These are phyloP conservation scores for Lycia hirtaria DNA, from an alignment of 2,888 invertebrate species.

Conservation along the genomic window DNA sequence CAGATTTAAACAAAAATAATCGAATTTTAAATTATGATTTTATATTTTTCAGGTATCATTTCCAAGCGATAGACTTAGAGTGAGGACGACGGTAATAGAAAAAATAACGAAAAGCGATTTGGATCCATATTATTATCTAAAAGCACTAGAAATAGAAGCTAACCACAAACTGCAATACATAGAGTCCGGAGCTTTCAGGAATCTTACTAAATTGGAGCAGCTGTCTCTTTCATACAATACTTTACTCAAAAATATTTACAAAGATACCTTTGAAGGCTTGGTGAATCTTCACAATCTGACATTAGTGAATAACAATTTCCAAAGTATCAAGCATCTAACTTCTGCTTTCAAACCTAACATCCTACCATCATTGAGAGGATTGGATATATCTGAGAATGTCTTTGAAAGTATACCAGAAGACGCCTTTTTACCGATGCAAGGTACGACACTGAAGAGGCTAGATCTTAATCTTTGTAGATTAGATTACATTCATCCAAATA, in stretches of 20 bases:
- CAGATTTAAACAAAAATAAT: background rate
- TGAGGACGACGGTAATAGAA: constrained; percentile 80
- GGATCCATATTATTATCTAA: constrained; percentile 63
- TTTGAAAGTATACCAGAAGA: constrained; percentile 71
- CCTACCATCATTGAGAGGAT: constrained; percentile 73
- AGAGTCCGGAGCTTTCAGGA: constrained; percentile 77
- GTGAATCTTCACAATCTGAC: constrained; percentile 76
- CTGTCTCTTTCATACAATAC: constrained; percentile 85
- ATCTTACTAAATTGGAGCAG: constrained; percentile 75
- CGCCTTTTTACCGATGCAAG: constrained; percentile 77
- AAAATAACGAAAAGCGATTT: constrained; percentile 74
- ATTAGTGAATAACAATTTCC: constrained; percentile 84
- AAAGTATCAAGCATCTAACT: constrained; percentile 70
- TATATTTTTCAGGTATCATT: constrained; percentile 65
- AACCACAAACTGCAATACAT: constrained; percentile 80
- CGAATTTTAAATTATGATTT: background rate
- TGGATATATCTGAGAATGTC: constrained; percentile 84
- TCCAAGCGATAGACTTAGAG: constrained; percentile 67
- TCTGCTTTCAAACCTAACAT: constrained; percentile 68
- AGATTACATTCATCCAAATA: constrained; percentile 79
- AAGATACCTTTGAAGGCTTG: constrained; percentile 80
- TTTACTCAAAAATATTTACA: constrained; percentile 70
- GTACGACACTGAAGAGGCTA: constrained; percentile 71
- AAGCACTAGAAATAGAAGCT: constrained; percentile 80
- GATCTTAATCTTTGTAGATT: constrained; percentile 82